These are phyloP conservation scores for Platalea minor DNA, from an alignment of 2,797 vertebrate species.

Conservation along the genomic window DNA sequence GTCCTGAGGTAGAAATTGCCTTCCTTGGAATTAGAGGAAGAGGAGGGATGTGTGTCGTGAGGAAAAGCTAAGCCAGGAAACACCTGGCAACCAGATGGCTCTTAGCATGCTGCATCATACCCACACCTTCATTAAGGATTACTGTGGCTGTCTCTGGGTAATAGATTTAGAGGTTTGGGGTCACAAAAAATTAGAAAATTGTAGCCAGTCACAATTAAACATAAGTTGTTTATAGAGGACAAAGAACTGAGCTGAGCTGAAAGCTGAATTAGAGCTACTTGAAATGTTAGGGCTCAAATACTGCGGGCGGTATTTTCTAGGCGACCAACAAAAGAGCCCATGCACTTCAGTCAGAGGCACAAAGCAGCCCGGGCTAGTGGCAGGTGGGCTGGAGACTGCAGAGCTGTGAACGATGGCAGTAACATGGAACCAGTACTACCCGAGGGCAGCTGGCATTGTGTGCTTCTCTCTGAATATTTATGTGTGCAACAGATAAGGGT, in stretches of 20 bases:
- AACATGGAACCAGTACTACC: background rate
- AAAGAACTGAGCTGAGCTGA: background rate
- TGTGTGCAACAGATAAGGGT: background rate
- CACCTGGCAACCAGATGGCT: slow-evolving; percentile 62
- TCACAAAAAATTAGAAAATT: slow-evolving; percentile 62
- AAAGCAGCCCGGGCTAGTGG: background rate
- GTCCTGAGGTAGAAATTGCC: slow-evolving; percentile 2
- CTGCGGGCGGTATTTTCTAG: background rate
- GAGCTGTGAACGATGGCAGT: background rate
- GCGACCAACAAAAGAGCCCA: background rate
- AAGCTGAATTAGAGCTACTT: slow-evolving; percentile 32
- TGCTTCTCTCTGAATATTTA: background rate
- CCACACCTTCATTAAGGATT: slow-evolving; percentile 58
- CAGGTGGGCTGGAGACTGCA: background rate
- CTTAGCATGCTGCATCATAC: background rate
- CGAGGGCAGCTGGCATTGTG: background rate
- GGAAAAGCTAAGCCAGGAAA: slow-evolving; percentile 52
- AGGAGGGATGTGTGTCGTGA: background rate
- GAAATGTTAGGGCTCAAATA: background rate
- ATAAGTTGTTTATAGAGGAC: slow-evolving; percentile 27
- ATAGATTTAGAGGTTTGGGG: slow-evolving; percentile 59
- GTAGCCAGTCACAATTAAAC: slow-evolving; percentile 46
- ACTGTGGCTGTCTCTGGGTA: slow-evolving; percentile 36
- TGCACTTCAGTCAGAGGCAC: background rate
- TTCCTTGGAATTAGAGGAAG: slow-evolving; percentile 38